Evolutionary conservation across 2,888 invertebrate genomes (phyloP), one percentile per base, ranked within the genome.

Genomic region (Athripsodes cinereus): DNA sequence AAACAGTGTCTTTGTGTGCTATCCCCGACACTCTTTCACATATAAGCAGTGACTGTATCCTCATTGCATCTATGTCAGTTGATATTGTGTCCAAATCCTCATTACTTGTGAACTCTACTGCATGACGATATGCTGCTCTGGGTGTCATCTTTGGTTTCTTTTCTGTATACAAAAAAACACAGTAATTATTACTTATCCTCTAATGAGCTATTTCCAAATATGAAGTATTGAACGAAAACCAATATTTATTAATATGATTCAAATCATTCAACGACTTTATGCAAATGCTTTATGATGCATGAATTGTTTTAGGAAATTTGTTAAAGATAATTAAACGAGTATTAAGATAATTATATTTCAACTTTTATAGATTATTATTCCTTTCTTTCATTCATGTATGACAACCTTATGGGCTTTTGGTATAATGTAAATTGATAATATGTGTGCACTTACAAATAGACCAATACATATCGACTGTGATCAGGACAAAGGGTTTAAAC

Each of bases 1-100:
- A 93, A 59, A 93, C 83, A 58, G 91, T 90, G 72, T 96, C 95
- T 72, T 91, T 90, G 75, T 96, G 95, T 65, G 83, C 76, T 0
- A 86, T 81, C 1, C 95, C 95, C 21, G 96, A 80, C 67, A 96
- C 88, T 67, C 96, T 81, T 74, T 92, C 91, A 64, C 90, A 88
- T 65, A 96, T 91, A 34, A 96, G 76, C 66, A 96, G 77, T 69
- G 93, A 88, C 75, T 96, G 93, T 71, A 88, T 86, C 67, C 93
- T 81, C 80, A 96, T 85, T 44, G 85, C 85, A 75, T 96, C 95
- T 67, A 90, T 80, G 75, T 96, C 94, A 1, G 83, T 79, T 51
- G 87, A 83, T 47, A 90, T 80, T 53, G 82, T 82, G 65, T 84
- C 84, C 58, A 96, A 78, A 69, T 95, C 91, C 22, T 82, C 84